Conservation (phyloP, 2,888 invertebrate species). For the Zaprionus bogoriensis region DNA sequence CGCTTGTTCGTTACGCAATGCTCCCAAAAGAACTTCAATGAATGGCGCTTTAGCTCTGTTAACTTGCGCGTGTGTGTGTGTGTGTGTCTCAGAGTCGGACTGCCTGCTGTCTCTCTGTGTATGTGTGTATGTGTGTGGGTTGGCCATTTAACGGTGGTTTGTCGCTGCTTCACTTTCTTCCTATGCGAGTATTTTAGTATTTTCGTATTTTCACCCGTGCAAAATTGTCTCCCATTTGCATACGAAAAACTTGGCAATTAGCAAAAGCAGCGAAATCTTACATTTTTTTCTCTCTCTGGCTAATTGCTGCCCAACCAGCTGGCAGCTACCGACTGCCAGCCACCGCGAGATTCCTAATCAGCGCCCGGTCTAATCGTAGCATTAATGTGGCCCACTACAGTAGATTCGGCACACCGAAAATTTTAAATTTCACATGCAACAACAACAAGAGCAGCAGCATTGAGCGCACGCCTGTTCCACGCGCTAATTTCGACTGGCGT, state of each 20-base stretch:
- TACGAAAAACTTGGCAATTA: conserved; percentile 67
- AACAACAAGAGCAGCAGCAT: background rate
- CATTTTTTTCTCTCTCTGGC: conserved; percentile 20
- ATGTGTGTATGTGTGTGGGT: conserved; percentile 24
- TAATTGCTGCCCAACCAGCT: conserved; percentile 42
- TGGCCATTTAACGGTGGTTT: conserved; percentile 49
- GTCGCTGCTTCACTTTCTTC: conserved; percentile 56
- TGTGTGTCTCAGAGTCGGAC: background rate
- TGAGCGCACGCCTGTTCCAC: too few species aligned
- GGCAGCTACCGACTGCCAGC: too few species aligned
- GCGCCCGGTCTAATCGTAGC: conserved; percentile 8
- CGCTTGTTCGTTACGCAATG: conserved; percentile 54
- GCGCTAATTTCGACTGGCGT: too few species aligned
- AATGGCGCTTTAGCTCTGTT: conserved; percentile 45
- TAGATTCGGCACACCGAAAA: conserved; percentile 1
- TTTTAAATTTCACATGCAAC: conserved; percentile 13
- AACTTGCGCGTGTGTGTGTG: background rate
- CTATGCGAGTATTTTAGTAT: conserved; percentile 45
- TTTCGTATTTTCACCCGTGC: conserved; percentile 48
- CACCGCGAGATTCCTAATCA: conserved; percentile 39
- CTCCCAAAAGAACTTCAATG: conserved; percentile 57
- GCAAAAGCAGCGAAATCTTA: conserved; percentile 60
- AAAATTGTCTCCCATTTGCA: conserved; percentile 55
- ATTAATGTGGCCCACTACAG: background rate
- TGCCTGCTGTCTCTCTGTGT: background rate